Base-by-base conservation (phyloP, 2,797 vertebrate species). In the Pteronotus mesoamericanus region DNA sequence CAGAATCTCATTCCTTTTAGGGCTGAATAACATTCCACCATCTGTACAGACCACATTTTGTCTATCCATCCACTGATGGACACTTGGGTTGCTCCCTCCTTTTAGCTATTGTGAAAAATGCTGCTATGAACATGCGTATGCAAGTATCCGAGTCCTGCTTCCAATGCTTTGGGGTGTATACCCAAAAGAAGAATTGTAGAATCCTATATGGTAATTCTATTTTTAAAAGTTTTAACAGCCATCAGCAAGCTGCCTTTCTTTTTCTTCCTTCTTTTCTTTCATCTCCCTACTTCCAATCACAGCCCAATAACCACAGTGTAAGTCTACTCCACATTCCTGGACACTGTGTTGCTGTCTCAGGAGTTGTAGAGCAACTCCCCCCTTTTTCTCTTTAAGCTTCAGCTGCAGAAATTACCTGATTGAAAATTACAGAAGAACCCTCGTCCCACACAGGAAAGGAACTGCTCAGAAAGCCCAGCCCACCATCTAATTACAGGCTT, bases 401-500 rank as follows among this genome's bases (percentile, higher is more conserved):
- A 80, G 59, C n/a, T 94, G 74, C 68, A 94, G 55, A 94, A 96
- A 94, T 48, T 92, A 97, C 95, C 93, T 87, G 93, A 89, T 1
- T 32, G 95, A 92, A 96, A 96, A 64, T 22, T 78, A 85, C 91
- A 89, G 66, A 71, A 88, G 86, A 95, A 68, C 5, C 57, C 75
- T 93, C 93, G 14, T 24, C 64, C 79, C 71, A 84, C 80, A 85
- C 51, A 75, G 26, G 86, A 92, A 89, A 48, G 37, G 37, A 95
- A 19, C 6, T 39, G 80, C 66, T 53, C 66, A 94, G 97, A 86
- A 74, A 94, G 80, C 93, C 11, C 3, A 3, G 89, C 85, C 82
- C 59, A 78, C 77, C 84, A 90, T 95, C 44, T 98, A 98, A 98
- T 98, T 96, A 96, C 2, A 94, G 95, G 88, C 87, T 97, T 98